These are phyloP conservation scores for Neodiprion lecontei DNA, from an alignment of 1,140 invertebrate genomes.

Conservation along the genomic window DNA sequence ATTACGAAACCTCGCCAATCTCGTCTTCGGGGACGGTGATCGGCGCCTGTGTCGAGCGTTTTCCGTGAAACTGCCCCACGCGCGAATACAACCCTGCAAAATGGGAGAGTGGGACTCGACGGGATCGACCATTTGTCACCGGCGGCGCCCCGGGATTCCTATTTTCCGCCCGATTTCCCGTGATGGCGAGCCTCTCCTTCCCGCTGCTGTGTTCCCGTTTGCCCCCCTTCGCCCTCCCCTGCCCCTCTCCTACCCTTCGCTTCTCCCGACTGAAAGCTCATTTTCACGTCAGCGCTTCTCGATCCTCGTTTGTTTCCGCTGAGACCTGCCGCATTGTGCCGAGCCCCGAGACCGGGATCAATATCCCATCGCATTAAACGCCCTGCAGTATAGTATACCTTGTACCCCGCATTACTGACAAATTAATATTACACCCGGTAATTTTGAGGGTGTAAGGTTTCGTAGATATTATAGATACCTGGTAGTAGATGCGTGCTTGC, in stretches of 20 bases:
- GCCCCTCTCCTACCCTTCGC: neutral
- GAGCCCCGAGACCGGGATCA: neutral
- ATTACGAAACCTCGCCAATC: too few species aligned
- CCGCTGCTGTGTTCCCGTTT: too few species aligned
- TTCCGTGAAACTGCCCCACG: too few species aligned
- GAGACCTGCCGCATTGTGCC: neutral
- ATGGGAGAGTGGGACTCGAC: slow-evolving; percentile 1
- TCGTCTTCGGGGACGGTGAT: too few species aligned
- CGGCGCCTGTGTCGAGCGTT: too few species aligned
- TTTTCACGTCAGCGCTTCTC: slow-evolving; percentile 6
- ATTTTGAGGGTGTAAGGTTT: too few species aligned
- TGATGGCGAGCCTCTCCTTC: neutral
- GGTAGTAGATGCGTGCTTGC: too few species aligned
- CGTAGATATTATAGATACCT: too few species aligned
- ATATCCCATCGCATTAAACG: neutral
- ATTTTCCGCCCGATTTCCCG: slow-evolving; percentile 4
- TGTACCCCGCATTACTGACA: too few species aligned
- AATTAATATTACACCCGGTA: too few species aligned
- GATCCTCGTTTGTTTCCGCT: neutral
- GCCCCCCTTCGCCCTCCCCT: too few species aligned
- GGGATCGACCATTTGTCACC: slow-evolving; percentile 6
- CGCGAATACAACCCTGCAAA: neutral
- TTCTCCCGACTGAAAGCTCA: neutral
- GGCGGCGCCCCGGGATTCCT: neutral
- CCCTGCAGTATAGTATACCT: too few species aligned